phyloP scores from a whole-genome alignment of 2,888 invertebrate species.

The Cephus nigrinus region DNA sequence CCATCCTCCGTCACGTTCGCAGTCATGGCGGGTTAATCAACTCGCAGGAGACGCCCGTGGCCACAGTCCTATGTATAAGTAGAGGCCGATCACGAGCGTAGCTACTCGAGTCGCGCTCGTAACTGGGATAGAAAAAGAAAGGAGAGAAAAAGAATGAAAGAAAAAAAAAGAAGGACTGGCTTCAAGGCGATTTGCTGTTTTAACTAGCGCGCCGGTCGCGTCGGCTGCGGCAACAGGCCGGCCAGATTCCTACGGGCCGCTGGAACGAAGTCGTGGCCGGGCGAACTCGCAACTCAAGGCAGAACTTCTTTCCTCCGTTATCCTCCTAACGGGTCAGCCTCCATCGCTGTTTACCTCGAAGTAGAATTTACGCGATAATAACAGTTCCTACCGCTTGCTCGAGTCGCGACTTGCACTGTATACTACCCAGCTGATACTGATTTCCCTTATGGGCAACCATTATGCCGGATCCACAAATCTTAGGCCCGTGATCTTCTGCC shows the following conservation, averaged over 20 bases:
- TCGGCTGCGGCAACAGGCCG: not conserved
- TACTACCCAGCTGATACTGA: not conserved
- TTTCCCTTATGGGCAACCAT: not conserved
- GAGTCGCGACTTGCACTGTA: not conserved
- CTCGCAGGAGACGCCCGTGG: not conserved
- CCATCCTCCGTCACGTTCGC: not conserved
- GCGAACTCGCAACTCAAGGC: not conserved
- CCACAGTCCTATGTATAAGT: not conserved
- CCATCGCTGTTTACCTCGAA: slow-evolving; percentile 2
- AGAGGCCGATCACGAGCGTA: not conserved
- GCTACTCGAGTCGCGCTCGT: slow-evolving; percentile 3
- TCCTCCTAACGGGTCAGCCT: slow-evolving; percentile 1
- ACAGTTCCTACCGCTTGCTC: not conserved
- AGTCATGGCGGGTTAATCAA: not conserved
- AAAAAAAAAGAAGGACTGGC: slow-evolving; percentile 1
- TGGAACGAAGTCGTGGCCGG: not conserved
- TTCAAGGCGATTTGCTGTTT: slow-evolving; percentile 24
- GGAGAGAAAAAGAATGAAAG: not conserved
- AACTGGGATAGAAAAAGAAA: slow-evolving; percentile 1
- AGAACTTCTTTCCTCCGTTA: not conserved
- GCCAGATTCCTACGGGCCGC: not conserved
- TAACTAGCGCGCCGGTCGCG: slow-evolving; percentile 14
- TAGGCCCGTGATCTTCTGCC: not conserved
- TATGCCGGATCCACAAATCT: not conserved
- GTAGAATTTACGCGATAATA: not conserved